A percentile compares a stretch with the other conserved stretches of the same genome.
phyloP scores from a whole-genome alignment of 2,797 vertebrate genomes.

The Setipinna tenuifilis region DNA sequence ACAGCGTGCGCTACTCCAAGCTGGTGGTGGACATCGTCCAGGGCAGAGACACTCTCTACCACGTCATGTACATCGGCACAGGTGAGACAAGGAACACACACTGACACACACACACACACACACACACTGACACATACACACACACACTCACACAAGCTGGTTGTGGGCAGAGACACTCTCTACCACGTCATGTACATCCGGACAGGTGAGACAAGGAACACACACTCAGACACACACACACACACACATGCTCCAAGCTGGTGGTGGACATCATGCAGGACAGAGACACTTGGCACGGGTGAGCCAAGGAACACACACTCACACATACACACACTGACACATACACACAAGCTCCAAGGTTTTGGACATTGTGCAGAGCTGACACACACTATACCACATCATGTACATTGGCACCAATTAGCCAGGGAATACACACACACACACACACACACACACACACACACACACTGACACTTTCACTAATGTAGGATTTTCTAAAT shows the following conservation, averaged over 20 bases:
- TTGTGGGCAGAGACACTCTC: slow-evolving; percentile 81
- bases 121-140: too few relatives aligned
- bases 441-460: background rate
- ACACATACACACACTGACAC: background rate
- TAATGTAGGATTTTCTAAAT: background rate
- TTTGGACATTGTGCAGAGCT: slow-evolving; percentile 93
- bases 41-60: slow-evolving; percentile 85
- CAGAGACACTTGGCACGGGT: slow-evolving; percentile 89
- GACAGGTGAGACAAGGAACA: too few relatives aligned
- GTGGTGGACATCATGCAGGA: slow-evolving; percentile 95
- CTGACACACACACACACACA: too few relatives aligned
- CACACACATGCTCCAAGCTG: slow-evolving; percentile 80
- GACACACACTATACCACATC: slow-evolving; percentile 86
- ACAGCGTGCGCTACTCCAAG: slow-evolving; percentile 89
- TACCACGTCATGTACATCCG: too few relatives aligned
- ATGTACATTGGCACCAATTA: slow-evolving; percentile 82
- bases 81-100: slow-evolving; percentile 67
- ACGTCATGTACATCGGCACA: slow-evolving; percentile 93
- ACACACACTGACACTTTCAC: background rate
- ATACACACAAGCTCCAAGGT: slow-evolving; percentile 72
- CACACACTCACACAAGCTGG: slow-evolving; percentile 87
- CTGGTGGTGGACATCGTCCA: slow-evolving; percentile 94
- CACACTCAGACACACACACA: background rate
- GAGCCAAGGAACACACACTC: slow-evolving; percentile 58
- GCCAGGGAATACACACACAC: too few relatives aligned